Evolutionary conservation across 1,140 invertebrate genomes (phyloP).

Genomic region (Lithobius niger): DNA sequence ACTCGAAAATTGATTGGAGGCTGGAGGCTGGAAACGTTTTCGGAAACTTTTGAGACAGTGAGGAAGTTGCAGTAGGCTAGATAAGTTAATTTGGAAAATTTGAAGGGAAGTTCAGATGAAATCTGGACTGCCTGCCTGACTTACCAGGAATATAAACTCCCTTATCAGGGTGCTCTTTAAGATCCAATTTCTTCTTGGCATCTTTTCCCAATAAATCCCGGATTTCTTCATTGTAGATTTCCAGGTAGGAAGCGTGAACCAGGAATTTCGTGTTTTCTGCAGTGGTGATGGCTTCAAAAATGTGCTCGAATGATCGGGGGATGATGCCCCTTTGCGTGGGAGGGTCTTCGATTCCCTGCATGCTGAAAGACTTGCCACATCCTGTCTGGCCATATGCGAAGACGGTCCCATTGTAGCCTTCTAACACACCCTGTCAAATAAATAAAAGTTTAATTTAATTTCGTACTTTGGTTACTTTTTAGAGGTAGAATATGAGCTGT

Average conservation of each 20-base stretch:
- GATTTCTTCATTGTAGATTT: slow-evolving; percentile 86
- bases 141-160: slow-evolving; percentile 65
- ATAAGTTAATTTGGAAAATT: no score
- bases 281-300: slow-evolving; percentile 81
- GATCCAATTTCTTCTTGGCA: slow-evolving; percentile 47
- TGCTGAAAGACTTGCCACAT: slow-evolving; percentile 59
- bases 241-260: slow-evolving; percentile 78
- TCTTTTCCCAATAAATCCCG: slow-evolving; percentile 58
- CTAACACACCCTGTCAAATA: slow-evolving; percentile 51
- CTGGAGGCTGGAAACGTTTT: no score
- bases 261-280: slow-evolving; percentile 67
- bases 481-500: no score
- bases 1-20: no score
- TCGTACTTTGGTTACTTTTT: no score
- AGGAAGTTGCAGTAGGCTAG: no score
- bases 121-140: no score
- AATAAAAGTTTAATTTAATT: slow-evolving; percentile 1
- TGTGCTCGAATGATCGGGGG: slow-evolving; percentile 73
- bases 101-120: no score
- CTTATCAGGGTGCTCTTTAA: slow-evolving; percentile 65
- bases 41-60: no score
- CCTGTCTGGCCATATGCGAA: slow-evolving; percentile 83
- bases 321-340: slow-evolving; percentile 55
- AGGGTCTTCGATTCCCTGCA: slow-evolving; percentile 52
- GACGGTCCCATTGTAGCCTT: slow-evolving; percentile 76